Evolutionary conservation across 2,113 vertebrate species (phyloP), one percentile per base, ranked within the genome.

Genomic region (Macquaria australasica): DNA sequence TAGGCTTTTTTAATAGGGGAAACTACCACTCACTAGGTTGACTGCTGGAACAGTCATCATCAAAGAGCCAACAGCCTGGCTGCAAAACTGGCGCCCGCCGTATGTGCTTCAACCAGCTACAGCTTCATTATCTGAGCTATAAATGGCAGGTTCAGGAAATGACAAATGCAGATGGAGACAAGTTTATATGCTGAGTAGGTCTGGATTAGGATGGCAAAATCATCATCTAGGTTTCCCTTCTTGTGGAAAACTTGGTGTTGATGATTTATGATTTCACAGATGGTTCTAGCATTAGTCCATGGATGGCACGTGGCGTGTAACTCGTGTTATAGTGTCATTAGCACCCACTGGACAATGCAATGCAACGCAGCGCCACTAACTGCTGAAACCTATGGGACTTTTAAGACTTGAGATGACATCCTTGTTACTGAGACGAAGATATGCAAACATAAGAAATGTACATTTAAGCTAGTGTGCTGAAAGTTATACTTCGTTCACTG

Each of bases 11-110:
- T 31, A 53, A 79, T 3, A 45, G 34, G 48, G 73, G 72, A 89
- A 90, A 77, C 77, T 73, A 82, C 75, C 39, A 39, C 79, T 87
- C 81, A 70, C 66, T 76, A 43, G 66, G 31, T 81, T 63, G 79
- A 79, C 84, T 90, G 73, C 86, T 90, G 85, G 83, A 89, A 89
- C 75, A 78, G 77, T 87, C 89, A 87, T 87, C 89, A 87, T 85
- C 68, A 91, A 72, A 90, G 72, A 84, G 84, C 81, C 62, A 82
- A 76, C 77, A 91, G 86, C n/a, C 77, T 78, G 80, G 77, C 64
- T 67, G 73, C 80, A 51, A 71, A 86, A 73, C 71, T 82, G 76
- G 58, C 64, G 48, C 79, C 67, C 0, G 51, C 60, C 28, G 9
- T 81, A 68, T 81, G 74, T 48, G 63, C 83, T 79, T 86, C 10